phyloP scores from a whole-genome alignment of 1,140 invertebrate species.

The Ceratosolen fusciceps region DNA sequence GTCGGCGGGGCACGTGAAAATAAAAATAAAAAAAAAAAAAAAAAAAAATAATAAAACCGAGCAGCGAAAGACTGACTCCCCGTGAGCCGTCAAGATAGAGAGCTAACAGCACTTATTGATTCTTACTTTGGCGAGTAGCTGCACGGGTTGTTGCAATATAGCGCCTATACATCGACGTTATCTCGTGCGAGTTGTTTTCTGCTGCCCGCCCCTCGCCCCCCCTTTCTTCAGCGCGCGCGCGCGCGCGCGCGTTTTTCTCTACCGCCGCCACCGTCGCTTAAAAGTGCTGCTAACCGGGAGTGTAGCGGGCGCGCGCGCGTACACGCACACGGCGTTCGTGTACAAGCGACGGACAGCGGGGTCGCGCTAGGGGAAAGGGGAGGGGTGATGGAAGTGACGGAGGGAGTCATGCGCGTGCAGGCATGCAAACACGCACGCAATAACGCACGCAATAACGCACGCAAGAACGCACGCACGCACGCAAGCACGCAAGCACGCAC shows the following conservation, averaged over 20 bases:
- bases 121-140: slow-evolving; percentile 34
- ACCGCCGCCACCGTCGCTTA: background rate
- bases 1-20: slow-evolving; percentile 28
- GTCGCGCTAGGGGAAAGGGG: too few species aligned
- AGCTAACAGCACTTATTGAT: slow-evolving; percentile 44
- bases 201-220: background rate
- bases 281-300: background rate
- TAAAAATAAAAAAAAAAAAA: slow-evolving; percentile 14
- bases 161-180: slow-evolving; percentile 36
- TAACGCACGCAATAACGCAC: background rate
- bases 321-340: background rate
- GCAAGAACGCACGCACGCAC: slow-evolving; percentile 10
- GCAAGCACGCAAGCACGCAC: slow-evolving; percentile 5
- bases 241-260: background rate
- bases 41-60: slow-evolving; percentile 2
- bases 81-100: slow-evolving; percentile 7
- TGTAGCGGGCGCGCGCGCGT: background rate
- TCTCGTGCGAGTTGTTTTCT: slow-evolving; percentile 34
- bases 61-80: background rate
- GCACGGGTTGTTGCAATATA: slow-evolving; percentile 29
- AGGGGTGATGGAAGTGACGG: too few species aligned
- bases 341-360: too few species aligned
- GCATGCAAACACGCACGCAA: slow-evolving; percentile 10
- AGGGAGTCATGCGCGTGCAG: too few species aligned
- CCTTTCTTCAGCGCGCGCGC: background rate